phyloP scores from a whole-genome alignment of 2,113 vertebrate species.

The Engraulis encrasicolus region DNA sequence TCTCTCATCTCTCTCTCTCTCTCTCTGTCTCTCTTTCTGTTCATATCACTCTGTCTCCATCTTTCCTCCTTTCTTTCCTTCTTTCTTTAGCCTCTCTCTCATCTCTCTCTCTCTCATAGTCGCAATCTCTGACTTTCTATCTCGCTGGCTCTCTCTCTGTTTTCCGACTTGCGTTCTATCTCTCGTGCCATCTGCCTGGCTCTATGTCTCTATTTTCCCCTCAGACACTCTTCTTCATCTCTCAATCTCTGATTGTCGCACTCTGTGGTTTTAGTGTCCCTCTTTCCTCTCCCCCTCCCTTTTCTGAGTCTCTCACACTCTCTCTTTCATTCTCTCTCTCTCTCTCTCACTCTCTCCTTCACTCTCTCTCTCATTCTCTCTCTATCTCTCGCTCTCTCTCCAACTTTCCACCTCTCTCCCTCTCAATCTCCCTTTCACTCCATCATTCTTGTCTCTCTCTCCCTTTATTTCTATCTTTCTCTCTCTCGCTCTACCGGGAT shows the following conservation, averaged over 20 bases:
- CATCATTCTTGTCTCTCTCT: background rate
- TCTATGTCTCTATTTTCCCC: constrained; percentile 36
- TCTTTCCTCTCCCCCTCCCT: background rate
- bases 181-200: background rate
- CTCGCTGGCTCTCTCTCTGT: constrained; percentile 20
- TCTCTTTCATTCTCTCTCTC: background rate
- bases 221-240: constrained; percentile 42
- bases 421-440: background rate
- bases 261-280: background rate
- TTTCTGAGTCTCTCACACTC: background rate
- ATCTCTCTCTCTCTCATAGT: constrained; percentile 24
- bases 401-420: background rate
- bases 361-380: constrained; percentile 2
- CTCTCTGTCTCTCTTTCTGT: constrained; percentile 30
- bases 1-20: constrained; percentile 38
- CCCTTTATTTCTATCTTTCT: background rate
- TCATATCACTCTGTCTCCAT: too few species aligned
- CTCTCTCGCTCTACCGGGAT: too few species aligned
- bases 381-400: background rate
- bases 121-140: too few species aligned
- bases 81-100: too few species aligned
- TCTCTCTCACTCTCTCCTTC: background rate
- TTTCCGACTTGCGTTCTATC: too few species aligned
- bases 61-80: constrained; percentile 8
- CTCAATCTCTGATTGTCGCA: background rate